A percentile compares a stretch with the other conserved stretches of the same genome.
phyloP scores from a whole-genome alignment of 2,113 vertebrate species.

The Potamarius usumacintae region DNA sequence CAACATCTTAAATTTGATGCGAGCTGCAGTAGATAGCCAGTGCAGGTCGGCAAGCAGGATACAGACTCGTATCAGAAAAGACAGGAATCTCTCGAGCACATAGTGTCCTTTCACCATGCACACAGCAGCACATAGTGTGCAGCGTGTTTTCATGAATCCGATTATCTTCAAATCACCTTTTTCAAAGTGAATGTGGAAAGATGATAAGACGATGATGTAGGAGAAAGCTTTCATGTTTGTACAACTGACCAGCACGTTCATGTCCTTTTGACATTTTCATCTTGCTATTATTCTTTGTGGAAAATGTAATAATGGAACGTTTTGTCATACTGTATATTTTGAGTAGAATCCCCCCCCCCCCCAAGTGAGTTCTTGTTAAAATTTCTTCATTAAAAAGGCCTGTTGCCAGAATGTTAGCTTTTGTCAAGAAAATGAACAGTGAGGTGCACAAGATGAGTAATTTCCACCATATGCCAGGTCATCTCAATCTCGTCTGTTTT shows the following conservation, averaged over 20 bases:
- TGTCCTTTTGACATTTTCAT: neutral
- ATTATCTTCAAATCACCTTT: neutral
- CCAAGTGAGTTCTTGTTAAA: neutral
- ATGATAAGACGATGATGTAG: neutral
- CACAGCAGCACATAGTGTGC: neutral
- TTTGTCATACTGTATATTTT: neutral
- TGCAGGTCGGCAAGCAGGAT: too few species aligned
- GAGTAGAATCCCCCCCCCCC: neutral
- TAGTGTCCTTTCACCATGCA: neutral
- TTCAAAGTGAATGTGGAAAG: neutral
- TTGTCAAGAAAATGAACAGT: neutral
- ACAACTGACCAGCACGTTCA: neutral
- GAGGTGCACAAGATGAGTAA: neutral
- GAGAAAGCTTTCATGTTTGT: neutral
- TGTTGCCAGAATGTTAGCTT: neutral
- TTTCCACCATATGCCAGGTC: conserved; percentile 1
- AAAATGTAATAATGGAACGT: neutral
- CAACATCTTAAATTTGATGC: too few species aligned
- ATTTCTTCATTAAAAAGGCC: neutral
- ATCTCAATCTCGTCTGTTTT: neutral
- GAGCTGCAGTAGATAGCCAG: too few species aligned
- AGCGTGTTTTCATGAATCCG: neutral
- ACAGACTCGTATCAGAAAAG: neutral
- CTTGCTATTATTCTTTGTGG: neutral
- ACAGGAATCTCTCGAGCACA: neutral